phyloP scores from a whole-genome alignment of 2,888 invertebrate genomes.

The Acanthoscelides obtectus region DNA sequence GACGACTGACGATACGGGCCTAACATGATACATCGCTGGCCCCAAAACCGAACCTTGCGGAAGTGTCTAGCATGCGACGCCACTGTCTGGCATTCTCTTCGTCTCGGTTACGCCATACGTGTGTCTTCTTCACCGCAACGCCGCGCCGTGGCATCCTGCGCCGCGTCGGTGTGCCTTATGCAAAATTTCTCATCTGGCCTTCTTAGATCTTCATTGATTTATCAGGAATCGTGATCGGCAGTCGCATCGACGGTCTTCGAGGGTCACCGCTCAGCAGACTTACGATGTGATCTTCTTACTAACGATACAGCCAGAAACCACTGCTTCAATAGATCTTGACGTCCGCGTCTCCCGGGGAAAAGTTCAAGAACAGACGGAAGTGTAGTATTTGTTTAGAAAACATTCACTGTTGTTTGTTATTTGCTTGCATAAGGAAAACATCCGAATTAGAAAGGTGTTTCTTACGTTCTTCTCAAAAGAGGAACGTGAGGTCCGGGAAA shows the following conservation, averaged over 20 bases:
- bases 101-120: not conserved
- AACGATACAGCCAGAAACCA: not conserved
- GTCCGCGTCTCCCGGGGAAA: not conserved
- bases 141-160: not conserved
- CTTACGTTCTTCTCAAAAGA: too few relatives aligned
- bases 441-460: too few relatives aligned
- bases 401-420: too few relatives aligned
- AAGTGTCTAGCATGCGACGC: not conserved
- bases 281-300: not conserved
- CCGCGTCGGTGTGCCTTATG: not conserved
- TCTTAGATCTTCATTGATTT: not conserved
- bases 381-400: too few relatives aligned
- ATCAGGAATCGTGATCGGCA: not conserved
- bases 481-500: too few relatives aligned
- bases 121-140: not conserved
- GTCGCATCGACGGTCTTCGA: not conserved
- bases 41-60: not conserved
- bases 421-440: too few relatives aligned
- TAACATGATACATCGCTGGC: too few relatives aligned
- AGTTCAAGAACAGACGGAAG: not conserved
- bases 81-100: not conserved
- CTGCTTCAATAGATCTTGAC: not conserved
- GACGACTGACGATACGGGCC: too few relatives aligned
- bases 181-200: not conserved
- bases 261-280: not conserved